Evolutionary conservation across 2,888 invertebrate species (phyloP), one percentile per base, ranked within the genome.

Genomic region (Limnephilus auricula): DNA sequence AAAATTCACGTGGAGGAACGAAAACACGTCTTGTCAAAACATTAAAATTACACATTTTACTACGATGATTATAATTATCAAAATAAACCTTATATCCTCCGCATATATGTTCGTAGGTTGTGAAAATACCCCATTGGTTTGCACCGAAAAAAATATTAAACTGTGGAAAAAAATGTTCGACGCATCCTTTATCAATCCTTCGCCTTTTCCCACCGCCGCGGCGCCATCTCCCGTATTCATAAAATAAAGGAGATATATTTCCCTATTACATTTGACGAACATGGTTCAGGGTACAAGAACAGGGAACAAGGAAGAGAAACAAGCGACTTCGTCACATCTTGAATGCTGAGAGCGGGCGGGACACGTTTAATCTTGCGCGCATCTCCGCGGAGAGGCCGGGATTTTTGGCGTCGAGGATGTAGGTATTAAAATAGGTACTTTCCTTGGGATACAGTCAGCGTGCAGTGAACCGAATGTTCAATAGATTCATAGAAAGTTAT

Each of bases 321-420:
- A 92, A 92, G 91, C 90, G 91, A 85, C 89, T 89, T 91, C 92
- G 92, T 92, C 92, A 92, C 92, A 92, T 89, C 89, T 92, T 91
- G 86, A 90, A 91, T 86, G 37, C 89, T 31, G 79, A 89, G 83
- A 18, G 65, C 50, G 65, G 80, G 79, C 40, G 85, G 90, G 87
- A 92, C 92, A 85, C 91, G 92, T 84, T 89, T 84, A 92, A 92
- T 92, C 92, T 92, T 90, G 86, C 89, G 31, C 90, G 34, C 79
- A 92, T 91, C 91, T 89, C 32, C 65, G 25, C 79, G 34, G 90
- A 85, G 89, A 79, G 84, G 12, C 25, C 34, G 80, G 79, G 32
- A 84, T 90, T 90, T 90, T 90, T 87, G 90, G 87, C 87, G 40
- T 85, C 37, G 85, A 32, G 78, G 65, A 31, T 45, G n/a, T 40